These are phyloP conservation scores for Anolis sagrei DNA, from an alignment of 2,113 vertebrate species.

Conservation along the genomic window DNA sequence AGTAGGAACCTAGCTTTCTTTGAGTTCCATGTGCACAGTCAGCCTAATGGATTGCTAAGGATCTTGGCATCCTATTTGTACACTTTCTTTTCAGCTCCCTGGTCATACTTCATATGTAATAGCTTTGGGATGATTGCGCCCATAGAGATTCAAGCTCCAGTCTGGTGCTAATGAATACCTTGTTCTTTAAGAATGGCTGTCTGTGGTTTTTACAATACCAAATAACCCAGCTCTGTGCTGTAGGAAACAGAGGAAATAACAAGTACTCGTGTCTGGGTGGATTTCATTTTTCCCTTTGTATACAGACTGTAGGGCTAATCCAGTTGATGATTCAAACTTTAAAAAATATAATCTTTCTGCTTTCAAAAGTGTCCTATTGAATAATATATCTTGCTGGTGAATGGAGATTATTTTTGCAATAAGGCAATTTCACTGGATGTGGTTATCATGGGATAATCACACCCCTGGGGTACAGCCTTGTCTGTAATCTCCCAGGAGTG, in stretches of 20 bases:
- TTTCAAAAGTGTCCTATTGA: constrained; percentile 76
- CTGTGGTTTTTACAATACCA: constrained; percentile 43
- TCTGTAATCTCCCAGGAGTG: constrained; percentile 84
- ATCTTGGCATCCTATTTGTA: background rate
- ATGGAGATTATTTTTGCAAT: constrained; percentile 86
- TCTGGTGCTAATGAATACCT: constrained; percentile 50
- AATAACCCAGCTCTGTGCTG: constrained; percentile 19
- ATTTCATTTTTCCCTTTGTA: constrained; percentile 48
- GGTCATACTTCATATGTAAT: background rate
- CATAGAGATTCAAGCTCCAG: constrained; percentile 36
- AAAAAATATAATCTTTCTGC: constrained; percentile 72
- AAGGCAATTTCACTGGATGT: constrained; percentile 82
- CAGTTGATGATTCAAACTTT: constrained; percentile 74
- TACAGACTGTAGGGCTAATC: constrained; percentile 75
- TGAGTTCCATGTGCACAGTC: background rate
- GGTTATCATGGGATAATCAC: constrained; percentile 86
- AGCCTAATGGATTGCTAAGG: background rate
- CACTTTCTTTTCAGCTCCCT: background rate
- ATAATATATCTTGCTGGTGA: constrained; percentile 81
- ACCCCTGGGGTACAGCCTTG: constrained; percentile 82
- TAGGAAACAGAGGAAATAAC: constrained; percentile 67
- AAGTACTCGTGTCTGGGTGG: constrained; percentile 54
- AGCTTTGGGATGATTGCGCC: fast-evolving
- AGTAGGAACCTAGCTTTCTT: background rate
- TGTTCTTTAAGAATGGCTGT: constrained; percentile 13